Conservation (phyloP, 37 sponge, comb jelly and placozoan species). For the Dysidea cf. avara region DNA sequence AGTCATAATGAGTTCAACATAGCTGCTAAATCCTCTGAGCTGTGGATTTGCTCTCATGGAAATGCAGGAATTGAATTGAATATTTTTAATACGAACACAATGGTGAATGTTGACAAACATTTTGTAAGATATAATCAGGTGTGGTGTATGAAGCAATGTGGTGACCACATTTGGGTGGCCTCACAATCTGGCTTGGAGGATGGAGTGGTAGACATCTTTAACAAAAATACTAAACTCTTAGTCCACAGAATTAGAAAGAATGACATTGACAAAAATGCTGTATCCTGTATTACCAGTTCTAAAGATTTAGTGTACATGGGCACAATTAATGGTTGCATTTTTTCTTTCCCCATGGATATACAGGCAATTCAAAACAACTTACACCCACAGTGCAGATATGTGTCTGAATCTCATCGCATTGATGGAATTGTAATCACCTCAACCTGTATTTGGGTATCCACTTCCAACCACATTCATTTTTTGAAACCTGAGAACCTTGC, state of each 20-base stretch:
- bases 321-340: slow-evolving; percentile 71
- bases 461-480: slow-evolving; percentile 59
- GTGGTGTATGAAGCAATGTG: slow-evolving; percentile 53
- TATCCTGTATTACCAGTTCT: slow-evolving; percentile 58
- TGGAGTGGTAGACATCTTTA: slow-evolving; percentile 71
- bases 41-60: slow-evolving; percentile 75
- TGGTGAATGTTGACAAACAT: slow-evolving; percentile 50
- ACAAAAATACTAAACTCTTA: slow-evolving; percentile 25
- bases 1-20: slow-evolving; percentile 9
- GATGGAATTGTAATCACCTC: slow-evolving; percentile 49
- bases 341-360: slow-evolving; percentile 40
- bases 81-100: slow-evolving; percentile 62
- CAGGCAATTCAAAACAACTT: slow-evolving; percentile 25
- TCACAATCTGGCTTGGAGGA: slow-evolving; percentile 69
- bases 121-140: slow-evolving; percentile 72
- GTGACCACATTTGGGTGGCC: slow-evolving; percentile 75
- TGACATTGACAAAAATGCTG: slow-evolving; percentile 68
- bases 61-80: slow-evolving; percentile 63
- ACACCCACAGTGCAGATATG: slow-evolving; percentile 36
- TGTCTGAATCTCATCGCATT: slow-evolving; percentile 59
- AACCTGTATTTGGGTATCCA: slow-evolving; percentile 62
- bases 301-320: slow-evolving; percentile 54
- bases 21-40: slow-evolving; percentile 31
- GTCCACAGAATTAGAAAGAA: slow-evolving; percentile 57
- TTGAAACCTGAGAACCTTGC: slow-evolving; percentile 51